Evolutionary conservation across 2,797 vertebrate genomes (phyloP).

Genomic region (Myripristis murdjan): DNA sequence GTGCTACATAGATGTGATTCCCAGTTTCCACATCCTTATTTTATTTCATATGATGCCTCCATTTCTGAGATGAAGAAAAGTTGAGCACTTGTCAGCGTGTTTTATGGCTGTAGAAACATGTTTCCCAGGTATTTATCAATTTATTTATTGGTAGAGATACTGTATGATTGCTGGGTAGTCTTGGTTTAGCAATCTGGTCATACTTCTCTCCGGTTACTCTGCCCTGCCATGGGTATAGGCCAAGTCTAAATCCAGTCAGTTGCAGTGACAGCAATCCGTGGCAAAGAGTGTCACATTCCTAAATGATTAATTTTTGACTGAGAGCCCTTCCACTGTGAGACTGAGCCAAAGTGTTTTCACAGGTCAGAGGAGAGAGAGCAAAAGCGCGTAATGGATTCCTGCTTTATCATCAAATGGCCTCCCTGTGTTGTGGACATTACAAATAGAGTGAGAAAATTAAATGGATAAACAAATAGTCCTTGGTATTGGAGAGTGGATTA

Average conservation of each 20-base stretch:
- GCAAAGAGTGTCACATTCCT: conserved; percentile 59
- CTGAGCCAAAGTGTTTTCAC: conserved; percentile 64
- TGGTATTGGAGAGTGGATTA: conserved; percentile 26
- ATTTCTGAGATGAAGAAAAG: conserved; percentile 2
- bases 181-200: conserved; percentile 52
- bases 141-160: conserved; percentile 17
- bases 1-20: conserved; percentile 10
- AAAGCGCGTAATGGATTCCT: conserved; percentile 62
- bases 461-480: conserved; percentile 14
- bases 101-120: conserved; percentile 9
- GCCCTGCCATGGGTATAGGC: conserved; percentile 23
- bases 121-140: conserved; percentile 40
- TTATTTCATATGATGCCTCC: conserved; percentile 14
- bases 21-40: conserved; percentile 28
- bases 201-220: conserved; percentile 56
- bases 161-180: conserved; percentile 33
- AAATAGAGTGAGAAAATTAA: conserved; percentile 35
- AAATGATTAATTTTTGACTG: conserved; percentile 64
- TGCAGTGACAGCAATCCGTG: conserved; percentile 38
- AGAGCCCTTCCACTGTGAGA: conserved; percentile 46
- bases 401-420: conserved; percentile 59
- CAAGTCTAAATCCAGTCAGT: conserved; percentile 51
- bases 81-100: conserved; percentile 4
- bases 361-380: conserved; percentile 60
- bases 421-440: conserved; percentile 50